These are phyloP conservation scores for Athene cunicularia DNA, from an alignment of 2,113 vertebrate genomes.

Conservation along the genomic window DNA sequence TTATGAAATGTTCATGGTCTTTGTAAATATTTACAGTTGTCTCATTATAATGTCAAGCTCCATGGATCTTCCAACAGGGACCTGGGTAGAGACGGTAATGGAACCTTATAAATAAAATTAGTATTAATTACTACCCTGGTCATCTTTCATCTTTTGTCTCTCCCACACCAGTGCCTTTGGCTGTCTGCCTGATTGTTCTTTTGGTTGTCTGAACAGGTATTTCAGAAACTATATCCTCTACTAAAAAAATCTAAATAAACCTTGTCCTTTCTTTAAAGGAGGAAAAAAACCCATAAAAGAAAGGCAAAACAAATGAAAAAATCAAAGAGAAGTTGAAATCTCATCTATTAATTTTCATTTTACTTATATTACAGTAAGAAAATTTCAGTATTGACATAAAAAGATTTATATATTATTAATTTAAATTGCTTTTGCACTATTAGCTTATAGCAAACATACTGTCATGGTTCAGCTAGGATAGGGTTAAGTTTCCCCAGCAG, in stretches of 20 bases:
- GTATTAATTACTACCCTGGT: background rate
- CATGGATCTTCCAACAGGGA: background rate
- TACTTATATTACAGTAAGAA: background rate
- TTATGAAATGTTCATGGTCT: fast-evolving
- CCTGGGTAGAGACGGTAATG: background rate
- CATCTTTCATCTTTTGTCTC: background rate
- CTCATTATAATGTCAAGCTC: background rate
- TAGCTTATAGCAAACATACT: background rate
- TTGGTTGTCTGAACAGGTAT: background rate
- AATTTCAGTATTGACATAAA: background rate
- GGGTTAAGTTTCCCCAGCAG: too few relatives aligned
- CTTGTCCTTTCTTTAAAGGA: background rate
- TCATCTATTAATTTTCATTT: background rate
- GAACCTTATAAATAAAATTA: background rate
- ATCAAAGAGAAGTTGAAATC: background rate
- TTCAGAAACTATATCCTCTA: background rate
- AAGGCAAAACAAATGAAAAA: background rate
- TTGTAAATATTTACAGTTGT: background rate
- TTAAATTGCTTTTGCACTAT: background rate
- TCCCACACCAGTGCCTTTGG: background rate
- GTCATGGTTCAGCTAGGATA: too few relatives aligned
- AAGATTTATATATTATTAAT: background rate
- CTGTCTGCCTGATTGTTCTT: background rate
- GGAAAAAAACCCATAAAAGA: background rate
- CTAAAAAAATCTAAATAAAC: background rate